Evolutionary conservation across 1,140 invertebrate genomes (phyloP).

Genomic region (Caenorhabditis briggsae): DNA sequence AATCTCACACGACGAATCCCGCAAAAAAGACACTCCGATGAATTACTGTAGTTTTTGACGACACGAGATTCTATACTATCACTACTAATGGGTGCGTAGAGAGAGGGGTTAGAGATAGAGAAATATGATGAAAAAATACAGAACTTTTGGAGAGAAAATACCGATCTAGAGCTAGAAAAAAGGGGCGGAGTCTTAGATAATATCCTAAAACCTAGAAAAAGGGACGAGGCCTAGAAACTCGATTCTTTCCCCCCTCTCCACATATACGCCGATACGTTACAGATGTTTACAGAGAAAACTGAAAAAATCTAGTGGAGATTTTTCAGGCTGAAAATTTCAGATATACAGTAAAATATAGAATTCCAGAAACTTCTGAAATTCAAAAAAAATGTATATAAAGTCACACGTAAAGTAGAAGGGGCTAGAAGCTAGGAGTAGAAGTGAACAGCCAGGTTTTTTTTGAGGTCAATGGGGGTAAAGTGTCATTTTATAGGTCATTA

Average conservation of each 20-base stretch:
- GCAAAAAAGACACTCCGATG: not conserved
- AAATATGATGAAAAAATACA: not conserved
- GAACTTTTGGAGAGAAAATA: conserved; percentile 48
- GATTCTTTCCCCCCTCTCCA: not conserved
- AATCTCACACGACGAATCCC: too few species aligned
- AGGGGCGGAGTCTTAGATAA: too few species aligned
- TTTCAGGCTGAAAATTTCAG: not conserved
- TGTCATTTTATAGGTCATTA: conserved; percentile 8
- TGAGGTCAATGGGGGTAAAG: too few species aligned
- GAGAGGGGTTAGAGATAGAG: conserved; percentile 42
- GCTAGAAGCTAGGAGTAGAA: not conserved
- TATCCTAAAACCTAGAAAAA: too few species aligned
- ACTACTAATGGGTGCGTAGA: conserved; percentile 2
- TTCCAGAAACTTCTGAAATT: too few species aligned
- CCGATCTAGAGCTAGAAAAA: not conserved
- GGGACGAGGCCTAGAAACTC: not conserved
- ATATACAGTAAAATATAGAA: too few species aligned
- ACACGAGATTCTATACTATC: not conserved
- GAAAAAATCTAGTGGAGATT: conserved; percentile 15
- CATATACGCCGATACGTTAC: conserved; percentile 17
- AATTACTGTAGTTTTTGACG: not conserved
- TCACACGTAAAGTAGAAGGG: too few species aligned
- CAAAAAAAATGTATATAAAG: too few species aligned
- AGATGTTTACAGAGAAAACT: not conserved
- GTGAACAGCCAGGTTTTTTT: too few species aligned